These are phyloP conservation scores for Dromococcyx pavoninus DNA, from an alignment of 2,797 vertebrate genomes.

Conservation along the genomic window DNA sequence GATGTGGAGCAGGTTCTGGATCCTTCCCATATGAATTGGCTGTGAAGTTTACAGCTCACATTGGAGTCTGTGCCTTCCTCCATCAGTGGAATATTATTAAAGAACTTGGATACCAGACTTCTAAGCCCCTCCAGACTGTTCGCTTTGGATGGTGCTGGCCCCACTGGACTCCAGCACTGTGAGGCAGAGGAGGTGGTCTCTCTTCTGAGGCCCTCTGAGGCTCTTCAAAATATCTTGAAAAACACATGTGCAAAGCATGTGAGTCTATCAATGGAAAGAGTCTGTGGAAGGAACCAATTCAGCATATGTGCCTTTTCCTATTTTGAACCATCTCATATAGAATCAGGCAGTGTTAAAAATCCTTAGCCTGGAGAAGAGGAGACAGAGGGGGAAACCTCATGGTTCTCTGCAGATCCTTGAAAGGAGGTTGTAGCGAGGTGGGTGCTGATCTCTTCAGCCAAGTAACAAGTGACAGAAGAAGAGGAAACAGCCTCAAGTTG, in stretches of 20 bases:
- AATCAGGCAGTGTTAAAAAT: no score
- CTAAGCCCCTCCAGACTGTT: background rate
- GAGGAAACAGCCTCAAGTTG: no score
- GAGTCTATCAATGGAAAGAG: background rate
- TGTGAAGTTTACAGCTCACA: rapidly evolving
- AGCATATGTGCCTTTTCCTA: rapidly evolving
- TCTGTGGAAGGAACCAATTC: background rate
- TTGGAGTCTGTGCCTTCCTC: background rate
- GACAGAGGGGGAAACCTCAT: no score
- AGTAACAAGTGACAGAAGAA: no score
- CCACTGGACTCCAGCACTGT: background rate
- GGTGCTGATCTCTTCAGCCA: no score
- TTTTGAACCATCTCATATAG: background rate
- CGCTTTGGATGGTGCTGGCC: background rate
- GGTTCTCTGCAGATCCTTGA: no score
- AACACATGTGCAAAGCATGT: no score
- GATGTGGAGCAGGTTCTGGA: background rate
- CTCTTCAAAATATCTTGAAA: background rate
- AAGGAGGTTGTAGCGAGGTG: no score
- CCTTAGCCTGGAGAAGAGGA: no score
- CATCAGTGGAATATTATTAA: no score
- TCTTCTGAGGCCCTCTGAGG: background rate
- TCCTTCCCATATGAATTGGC: rapidly evolving
- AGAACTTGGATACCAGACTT: background rate
- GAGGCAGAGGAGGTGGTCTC: background rate